Evolutionary conservation across 2,113 vertebrate genomes (phyloP), one percentile per base, ranked within the genome.

Genomic region (Heteronetta atricapilla): DNA sequence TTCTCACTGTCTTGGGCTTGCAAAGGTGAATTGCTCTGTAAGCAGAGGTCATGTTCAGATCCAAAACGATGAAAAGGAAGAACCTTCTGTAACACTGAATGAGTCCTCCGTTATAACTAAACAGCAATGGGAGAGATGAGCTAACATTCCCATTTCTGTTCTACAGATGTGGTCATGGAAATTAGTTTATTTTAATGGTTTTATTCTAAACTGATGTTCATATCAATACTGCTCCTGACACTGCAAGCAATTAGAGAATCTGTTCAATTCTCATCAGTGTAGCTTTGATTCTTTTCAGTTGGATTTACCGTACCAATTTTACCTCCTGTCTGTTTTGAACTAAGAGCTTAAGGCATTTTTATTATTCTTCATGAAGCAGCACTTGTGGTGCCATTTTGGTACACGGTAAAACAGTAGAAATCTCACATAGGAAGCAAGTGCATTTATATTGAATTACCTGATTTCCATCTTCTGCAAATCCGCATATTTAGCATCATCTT

Each of bases 401-500:
- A 22, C 16, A 38, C 20, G 11, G 34, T 74, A 84, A 76, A 92
- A 63, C 11, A 78, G 48, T 16, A 86, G 53, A 18, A 82, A 66
- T 23, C 40, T 53, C 66, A 50, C 3, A 21, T 13, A 90, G 77
- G 59, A 82, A 88, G 44, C 20, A 94, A 93, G 22, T 20, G 36
- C 66, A 16, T 93, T 93, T 86, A 78, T 56, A 56, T 8, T 60
- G 38, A 91, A 83, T 72, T 92, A 95, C 62, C 82, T 93, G 70
- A 53, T 69, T 85, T 73, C 64, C 59, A 10, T 68, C 48, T 66
- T 94, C 48, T 59, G 28, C 31, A 6, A 89, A 89, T 92, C 89
- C 95, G 52, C 53, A 42, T 82, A 90, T 94, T 94, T 95, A 92
- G 56, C 63, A 93, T 87, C 22, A 89, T 93, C 92, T 92, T 86